These are phyloP conservation scores for Cyprinodon brontotheroides DNA, from an alignment of 2,113 vertebrate species.

Conservation along the genomic window DNA sequence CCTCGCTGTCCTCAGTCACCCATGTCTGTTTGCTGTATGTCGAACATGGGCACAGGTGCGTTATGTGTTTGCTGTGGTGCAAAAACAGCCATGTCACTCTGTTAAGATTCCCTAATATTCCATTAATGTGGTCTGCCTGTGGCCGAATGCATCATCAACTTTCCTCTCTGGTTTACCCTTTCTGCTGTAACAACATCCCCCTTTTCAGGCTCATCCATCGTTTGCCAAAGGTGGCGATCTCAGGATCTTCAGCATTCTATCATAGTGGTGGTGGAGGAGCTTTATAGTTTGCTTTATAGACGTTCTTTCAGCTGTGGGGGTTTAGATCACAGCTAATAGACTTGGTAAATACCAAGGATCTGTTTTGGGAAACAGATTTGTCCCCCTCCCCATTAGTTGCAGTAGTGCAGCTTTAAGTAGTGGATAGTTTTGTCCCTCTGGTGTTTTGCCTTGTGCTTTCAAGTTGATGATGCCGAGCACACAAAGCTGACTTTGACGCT, in stretches of 20 bases:
- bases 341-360: conserved; percentile 7
- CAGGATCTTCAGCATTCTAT: conserved; percentile 3
- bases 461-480: conserved; percentile 34
- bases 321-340: conserved; percentile 3
- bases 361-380: not conserved
- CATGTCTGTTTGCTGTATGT: conserved; percentile 64
- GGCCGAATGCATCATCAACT: conserved; percentile 68
- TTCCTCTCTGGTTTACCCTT: conserved; percentile 54
- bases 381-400: not conserved
- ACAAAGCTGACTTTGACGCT: conserved; percentile 29
- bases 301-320: conserved; percentile 7
- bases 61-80: conserved; percentile 50
- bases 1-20: conserved; percentile 40
- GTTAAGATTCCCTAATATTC: conserved; percentile 42
- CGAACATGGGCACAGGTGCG: conserved; percentile 43
- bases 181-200: conserved; percentile 45
- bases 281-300: not conserved
- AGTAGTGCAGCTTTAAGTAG: conserved; percentile 35
- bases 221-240: conserved; percentile 6
- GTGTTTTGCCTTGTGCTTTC: conserved; percentile 35
- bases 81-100: conserved; percentile 26
- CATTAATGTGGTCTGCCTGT: conserved; percentile 54
- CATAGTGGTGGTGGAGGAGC: conserved; percentile 27
- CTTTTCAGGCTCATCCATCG: not conserved
- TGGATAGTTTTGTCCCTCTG: conserved; percentile 23